These are phyloP conservation scores for Montipora foliosa DNA, from an alignment of 64 coral and sea anemone genomes.

Conservation along the genomic window DNA sequence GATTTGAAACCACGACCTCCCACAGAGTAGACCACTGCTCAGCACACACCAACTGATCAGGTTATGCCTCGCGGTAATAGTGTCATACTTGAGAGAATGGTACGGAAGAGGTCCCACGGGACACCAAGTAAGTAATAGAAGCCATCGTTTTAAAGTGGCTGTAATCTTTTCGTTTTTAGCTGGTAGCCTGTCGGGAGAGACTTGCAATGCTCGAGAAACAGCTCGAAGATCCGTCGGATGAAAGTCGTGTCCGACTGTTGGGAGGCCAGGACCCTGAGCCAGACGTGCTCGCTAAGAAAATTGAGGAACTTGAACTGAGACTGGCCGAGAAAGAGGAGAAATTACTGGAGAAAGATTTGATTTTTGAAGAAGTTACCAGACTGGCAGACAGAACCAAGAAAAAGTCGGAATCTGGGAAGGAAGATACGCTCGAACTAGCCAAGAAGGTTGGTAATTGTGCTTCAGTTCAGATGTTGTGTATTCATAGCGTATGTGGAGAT, in stretches of 20 bases:
- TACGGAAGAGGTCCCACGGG: too few species aligned
- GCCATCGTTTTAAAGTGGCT: too few species aligned
- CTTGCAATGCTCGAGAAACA: slow-evolving; percentile 82
- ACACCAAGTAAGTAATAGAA: too few species aligned
- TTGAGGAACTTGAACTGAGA: slow-evolving; percentile 93
- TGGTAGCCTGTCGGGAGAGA: slow-evolving; percentile 82
- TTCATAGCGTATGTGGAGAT: too few species aligned
- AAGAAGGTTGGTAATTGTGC: slow-evolving; percentile 75
- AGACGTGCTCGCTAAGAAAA: slow-evolving; percentile 85
- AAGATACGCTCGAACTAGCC: slow-evolving; percentile 90
- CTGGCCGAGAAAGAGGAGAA: slow-evolving; percentile 98
- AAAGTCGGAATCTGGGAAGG: slow-evolving; percentile 95
- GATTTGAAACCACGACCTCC: too few species aligned
- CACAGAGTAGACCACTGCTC: too few species aligned
- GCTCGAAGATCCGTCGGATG: slow-evolving; percentile 86
- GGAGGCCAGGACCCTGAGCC: slow-evolving; percentile 93
- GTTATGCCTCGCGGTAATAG: too few species aligned
- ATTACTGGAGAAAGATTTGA: slow-evolving; percentile 96
- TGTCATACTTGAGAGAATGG: too few species aligned
- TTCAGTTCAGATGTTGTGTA: too few species aligned
- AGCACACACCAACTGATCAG: too few species aligned
- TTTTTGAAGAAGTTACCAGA: slow-evolving; percentile 95
- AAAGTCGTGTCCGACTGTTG: slow-evolving; percentile 80
- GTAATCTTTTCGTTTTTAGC: slow-evolving; percentile 44
- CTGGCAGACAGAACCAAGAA: slow-evolving; percentile 96